phyloP scores from a whole-genome alignment of 2,888 invertebrate species.

The Ypsolopha sequella region DNA sequence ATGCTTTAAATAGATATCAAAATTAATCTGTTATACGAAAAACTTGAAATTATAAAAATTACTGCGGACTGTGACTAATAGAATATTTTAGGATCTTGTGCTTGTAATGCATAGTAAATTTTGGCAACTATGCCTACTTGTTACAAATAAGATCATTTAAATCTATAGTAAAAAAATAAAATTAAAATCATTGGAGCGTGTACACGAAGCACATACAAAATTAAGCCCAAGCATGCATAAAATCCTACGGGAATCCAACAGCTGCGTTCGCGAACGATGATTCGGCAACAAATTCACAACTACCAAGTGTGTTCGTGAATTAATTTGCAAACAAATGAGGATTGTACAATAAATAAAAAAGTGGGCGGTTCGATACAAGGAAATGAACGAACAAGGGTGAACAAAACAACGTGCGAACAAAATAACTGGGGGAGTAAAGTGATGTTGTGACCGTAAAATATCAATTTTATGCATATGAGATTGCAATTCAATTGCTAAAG shows the following conservation, averaged over 20 bases:
- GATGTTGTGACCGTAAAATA: neutral
- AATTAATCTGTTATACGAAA: too few relatives aligned
- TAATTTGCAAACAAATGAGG: slow-evolving; percentile 58
- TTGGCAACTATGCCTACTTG: too few relatives aligned
- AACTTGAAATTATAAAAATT: too few relatives aligned
- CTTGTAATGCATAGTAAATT: too few relatives aligned
- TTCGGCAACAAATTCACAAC: slow-evolving; percentile 39
- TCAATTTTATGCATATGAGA: neutral
- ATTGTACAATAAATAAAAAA: slow-evolving; percentile 19
- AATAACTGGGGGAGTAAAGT: neutral
- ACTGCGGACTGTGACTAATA: too few relatives aligned
- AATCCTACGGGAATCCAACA: slow-evolving; percentile 9
- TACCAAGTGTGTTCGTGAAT: slow-evolving; percentile 38
- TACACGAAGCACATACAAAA: neutral
- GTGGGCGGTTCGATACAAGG: slow-evolving; percentile 6
- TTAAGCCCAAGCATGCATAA: neutral
- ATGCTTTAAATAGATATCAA: too few relatives aligned
- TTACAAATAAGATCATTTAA: too few relatives aligned
- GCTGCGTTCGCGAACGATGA: slow-evolving; percentile 14
- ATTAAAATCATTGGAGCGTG: too few relatives aligned
- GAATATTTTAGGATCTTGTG: too few relatives aligned
- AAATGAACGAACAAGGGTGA: slow-evolving; percentile 12
- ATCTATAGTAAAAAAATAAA: too few relatives aligned
- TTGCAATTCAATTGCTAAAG: neutral
- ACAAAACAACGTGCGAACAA: slow-evolving; percentile 5